phyloP scores from a whole-genome alignment of 2,888 invertebrate species.

The Diachrysia chrysitis region DNA sequence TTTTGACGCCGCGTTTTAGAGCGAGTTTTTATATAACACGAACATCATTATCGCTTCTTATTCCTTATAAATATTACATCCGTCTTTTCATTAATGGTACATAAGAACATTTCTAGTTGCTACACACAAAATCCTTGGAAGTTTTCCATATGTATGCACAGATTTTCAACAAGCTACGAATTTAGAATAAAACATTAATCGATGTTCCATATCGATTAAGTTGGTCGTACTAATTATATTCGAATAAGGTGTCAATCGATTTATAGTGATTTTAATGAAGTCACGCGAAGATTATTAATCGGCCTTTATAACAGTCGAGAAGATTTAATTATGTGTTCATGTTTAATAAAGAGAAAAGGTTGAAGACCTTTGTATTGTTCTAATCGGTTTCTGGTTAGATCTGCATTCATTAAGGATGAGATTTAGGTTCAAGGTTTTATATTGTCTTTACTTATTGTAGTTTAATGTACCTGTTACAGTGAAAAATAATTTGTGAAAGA shows the following conservation, averaged over 20 bases:
- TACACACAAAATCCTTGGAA: constrained; percentile 15
- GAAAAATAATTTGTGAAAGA: background rate
- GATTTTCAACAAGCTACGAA: constrained; percentile 20
- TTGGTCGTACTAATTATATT: constrained; percentile 46
- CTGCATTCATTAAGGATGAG: constrained; percentile 14
- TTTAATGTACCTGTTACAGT: background rate
- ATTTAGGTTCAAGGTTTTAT: constrained; percentile 20
- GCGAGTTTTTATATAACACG: constrained; percentile 1
- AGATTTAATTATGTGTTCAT: constrained; percentile 59
- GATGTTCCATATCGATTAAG: constrained; percentile 45
- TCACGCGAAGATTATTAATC: constrained; percentile 61
- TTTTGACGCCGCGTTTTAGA: constrained; percentile 21
- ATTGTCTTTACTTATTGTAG: background rate
- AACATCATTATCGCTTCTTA: background rate
- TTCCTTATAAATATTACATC: constrained; percentile 7
- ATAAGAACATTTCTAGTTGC: constrained; percentile 12
- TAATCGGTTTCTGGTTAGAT: constrained; percentile 40
- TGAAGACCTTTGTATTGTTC: constrained; percentile 45
- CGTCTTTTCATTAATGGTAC: background rate
- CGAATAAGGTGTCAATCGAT: constrained; percentile 58
- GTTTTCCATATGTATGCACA: constrained; percentile 9
- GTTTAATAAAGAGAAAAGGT: constrained; percentile 56
- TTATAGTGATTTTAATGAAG: constrained; percentile 57
- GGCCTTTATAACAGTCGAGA: constrained; percentile 48
- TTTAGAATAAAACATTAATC: constrained; percentile 25